phyloP scores from a whole-genome alignment of 2,888 invertebrate genomes.

The Drosophila bunnanda region DNA sequence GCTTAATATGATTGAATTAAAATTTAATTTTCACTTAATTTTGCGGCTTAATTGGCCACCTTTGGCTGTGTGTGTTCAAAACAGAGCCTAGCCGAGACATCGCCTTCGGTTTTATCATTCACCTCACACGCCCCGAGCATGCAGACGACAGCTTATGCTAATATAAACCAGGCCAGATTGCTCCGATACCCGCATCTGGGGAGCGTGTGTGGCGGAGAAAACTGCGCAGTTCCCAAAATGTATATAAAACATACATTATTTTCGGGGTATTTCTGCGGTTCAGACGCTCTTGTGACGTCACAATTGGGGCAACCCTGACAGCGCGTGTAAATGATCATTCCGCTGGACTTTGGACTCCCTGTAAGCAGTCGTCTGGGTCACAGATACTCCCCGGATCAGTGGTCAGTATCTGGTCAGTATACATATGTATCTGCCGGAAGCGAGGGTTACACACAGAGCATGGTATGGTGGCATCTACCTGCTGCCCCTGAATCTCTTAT shows the following conservation, averaged over 20 bases:
- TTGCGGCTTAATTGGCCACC: conserved; percentile 14
- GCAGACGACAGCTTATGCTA: conserved; percentile 40
- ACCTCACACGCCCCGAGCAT: conserved; percentile 33
- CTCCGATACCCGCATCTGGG: not conserved
- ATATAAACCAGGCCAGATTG: conserved; percentile 48
- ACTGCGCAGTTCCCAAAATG: conserved; percentile 42
- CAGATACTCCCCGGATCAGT: not conserved
- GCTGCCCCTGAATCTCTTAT: conserved; percentile 19
- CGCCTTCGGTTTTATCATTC: conserved; percentile 27
- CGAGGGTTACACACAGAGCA: not conserved
- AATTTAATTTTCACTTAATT: conserved; percentile 33
- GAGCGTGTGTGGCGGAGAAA: conserved; percentile 10
- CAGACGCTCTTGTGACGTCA: conserved; percentile 36
- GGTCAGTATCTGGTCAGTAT: no score
- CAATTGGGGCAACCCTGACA: conserved; percentile 42
- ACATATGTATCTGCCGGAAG: conserved; percentile 15
- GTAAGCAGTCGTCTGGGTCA: conserved; percentile 27
- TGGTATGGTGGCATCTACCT: not conserved
- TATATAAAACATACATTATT: conserved; percentile 15
- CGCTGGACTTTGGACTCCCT: conserved; percentile 30
- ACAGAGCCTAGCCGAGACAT: conserved; percentile 11
- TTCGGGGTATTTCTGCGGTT: conserved; percentile 16
- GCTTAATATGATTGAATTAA: conserved; percentile 32
- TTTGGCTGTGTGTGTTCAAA: not conserved
- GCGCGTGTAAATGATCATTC: conserved; percentile 33